Base-by-base conservation (phyloP, 1,140 invertebrate genomes). In the Sweltsa coloradensis region DNA sequence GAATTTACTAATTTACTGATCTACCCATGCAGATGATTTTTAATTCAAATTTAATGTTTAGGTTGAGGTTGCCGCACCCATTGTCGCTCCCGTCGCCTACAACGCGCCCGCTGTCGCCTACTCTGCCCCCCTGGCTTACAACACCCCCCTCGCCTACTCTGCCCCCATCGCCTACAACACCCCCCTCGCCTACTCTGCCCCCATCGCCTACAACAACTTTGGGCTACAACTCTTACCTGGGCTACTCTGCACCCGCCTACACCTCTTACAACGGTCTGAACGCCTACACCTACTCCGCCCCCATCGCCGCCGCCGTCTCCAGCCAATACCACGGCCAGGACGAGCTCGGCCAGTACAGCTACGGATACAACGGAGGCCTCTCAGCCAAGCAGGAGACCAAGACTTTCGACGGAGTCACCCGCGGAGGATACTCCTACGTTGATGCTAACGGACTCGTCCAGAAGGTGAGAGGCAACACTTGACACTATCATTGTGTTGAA, bases 381-480 rank as follows among this genome's bases (percentile, higher is more conserved):
- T 56, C 54, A 24, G 37, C 53, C 52, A 62, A 62, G 44, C 40
- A 53, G 27, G 61, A 63, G 50, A 44, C 43, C 5, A 60, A 55
- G 44, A 58, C 60, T 27, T 54, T 47, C 22, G 60, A 63, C 49
- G 61, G 61, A 18, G 48, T 60, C 26, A 56, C 58, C 40, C 31
- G 24, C 14, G 24, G 24, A 64, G 63, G 61, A 13, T 70, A 70
- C 50, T 65, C 64, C 3, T 72, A 72, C 52, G 51, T 72, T 7
- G 69, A 72, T 50, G 63, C 66, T 3, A 65, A 71, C 41, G 69
- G 69, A 9, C 55, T 68, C 22, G 26, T 57, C 18, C 57, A 60
- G 50, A 51, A 36, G 22, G 75, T 41, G 11, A 24, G 24, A n/a
- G n/a, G n/a, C n/a, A n/a, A n/a, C n/a, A n/a, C n/a, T n/a, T n/a